Conservation (phyloP, 1,140 invertebrate genomes). For the Drosophila repletoides region DNA sequence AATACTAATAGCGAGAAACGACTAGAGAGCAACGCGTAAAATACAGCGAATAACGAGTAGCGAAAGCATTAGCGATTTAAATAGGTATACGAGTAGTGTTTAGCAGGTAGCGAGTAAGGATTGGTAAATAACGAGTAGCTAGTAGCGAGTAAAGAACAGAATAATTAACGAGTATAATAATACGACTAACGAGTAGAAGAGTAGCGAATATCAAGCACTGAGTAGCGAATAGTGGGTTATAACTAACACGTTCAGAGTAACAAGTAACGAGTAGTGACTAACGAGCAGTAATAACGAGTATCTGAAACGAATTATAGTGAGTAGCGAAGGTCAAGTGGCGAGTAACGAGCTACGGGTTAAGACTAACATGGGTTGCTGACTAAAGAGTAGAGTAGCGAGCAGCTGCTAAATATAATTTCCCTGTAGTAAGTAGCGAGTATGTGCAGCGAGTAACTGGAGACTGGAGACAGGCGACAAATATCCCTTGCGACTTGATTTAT, state of each 20-base stretch:
- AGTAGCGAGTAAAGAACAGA: not conserved
- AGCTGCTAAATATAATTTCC: too few relatives aligned
- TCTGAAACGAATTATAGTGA: too few relatives aligned
- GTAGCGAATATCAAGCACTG: not conserved
- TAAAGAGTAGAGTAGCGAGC: not conserved
- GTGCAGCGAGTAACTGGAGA: not conserved
- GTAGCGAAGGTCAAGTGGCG: not conserved
- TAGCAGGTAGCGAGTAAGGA: not conserved
- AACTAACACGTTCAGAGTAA: too few relatives aligned
- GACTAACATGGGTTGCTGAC: not conserved
- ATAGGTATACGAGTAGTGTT: not conserved
- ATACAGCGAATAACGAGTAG: not conserved
- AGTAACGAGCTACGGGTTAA: not conserved
- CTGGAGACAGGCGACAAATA: slow-evolving; percentile 3
- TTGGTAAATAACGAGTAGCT: too few relatives aligned
- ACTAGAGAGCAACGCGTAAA: not conserved
- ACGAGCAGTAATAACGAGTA: not conserved
- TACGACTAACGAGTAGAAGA: not conserved
- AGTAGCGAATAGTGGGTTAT: not conserved
- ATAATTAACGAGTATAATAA: not conserved
- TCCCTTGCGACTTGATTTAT: slow-evolving; percentile 46
- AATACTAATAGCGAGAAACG: not conserved
- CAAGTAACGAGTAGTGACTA: not conserved
- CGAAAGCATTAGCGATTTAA: too few relatives aligned
- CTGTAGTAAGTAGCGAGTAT: too few relatives aligned